phyloP scores from a whole-genome alignment of 2,888 invertebrate genomes.

The Drosophila aldrichi region DNA sequence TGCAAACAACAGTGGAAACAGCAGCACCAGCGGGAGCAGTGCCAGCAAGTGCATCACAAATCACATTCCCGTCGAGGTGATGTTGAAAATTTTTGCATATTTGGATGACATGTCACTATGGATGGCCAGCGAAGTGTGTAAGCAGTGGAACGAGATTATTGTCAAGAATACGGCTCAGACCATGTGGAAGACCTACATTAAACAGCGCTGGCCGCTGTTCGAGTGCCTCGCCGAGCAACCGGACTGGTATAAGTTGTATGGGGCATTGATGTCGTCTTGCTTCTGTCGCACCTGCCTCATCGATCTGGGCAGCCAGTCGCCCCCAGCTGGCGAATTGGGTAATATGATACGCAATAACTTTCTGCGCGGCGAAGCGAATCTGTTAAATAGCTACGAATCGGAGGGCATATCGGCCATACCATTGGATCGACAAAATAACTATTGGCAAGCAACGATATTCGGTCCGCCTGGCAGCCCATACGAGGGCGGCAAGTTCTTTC shows the following conservation, averaged over 20 bases:
- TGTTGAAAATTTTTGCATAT: conserved; percentile 94
- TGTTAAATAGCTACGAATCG: conserved; percentile 83
- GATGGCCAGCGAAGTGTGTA: conserved; percentile 94
- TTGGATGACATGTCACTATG: conserved; percentile 96
- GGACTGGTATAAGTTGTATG: conserved; percentile 93
- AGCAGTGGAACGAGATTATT: conserved; percentile 93
- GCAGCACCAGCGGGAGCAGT: neutral
- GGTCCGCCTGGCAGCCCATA: conserved; percentile 97
- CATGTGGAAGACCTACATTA: conserved; percentile 92
- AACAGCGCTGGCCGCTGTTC: conserved; percentile 94
- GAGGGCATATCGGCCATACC: conserved; percentile 85
- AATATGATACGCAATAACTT: conserved; percentile 93
- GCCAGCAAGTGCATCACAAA: conserved; percentile 67
- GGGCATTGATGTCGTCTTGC: conserved; percentile 90
- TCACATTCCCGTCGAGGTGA: conserved; percentile 87
- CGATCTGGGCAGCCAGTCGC: conserved; percentile 92
- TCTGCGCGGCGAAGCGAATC: conserved; percentile 90
- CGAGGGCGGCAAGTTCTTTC: conserved; percentile 96
- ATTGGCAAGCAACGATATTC: conserved; percentile 97
- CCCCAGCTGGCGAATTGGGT: conserved; percentile 88
- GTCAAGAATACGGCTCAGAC: conserved; percentile 91
- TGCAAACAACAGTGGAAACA: conserved; percentile 15
- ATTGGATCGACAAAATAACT: conserved; percentile 86
- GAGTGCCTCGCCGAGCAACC: conserved; percentile 89
- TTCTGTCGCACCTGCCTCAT: conserved; percentile 95